Conservation (phyloP, 2,888 invertebrate species). For the Amiota communis region DNA sequence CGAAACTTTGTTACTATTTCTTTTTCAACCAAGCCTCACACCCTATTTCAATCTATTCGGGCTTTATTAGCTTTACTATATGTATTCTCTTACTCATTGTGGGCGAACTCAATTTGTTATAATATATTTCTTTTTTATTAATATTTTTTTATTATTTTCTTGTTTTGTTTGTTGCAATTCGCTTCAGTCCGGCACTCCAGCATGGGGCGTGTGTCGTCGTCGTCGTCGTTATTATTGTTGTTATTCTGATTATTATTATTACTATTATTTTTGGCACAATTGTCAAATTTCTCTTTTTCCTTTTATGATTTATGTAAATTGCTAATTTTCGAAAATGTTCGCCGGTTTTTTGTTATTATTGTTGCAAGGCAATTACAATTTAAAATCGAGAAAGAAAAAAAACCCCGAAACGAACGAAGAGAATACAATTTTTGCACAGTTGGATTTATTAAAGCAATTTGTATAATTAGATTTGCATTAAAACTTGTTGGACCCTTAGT, state of each 20-base stretch:
- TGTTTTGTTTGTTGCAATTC: conserved; percentile 1
- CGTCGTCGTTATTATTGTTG: background rate
- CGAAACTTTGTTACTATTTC: background rate
- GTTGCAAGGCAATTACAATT: too few relatives aligned
- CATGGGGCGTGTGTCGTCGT: background rate
- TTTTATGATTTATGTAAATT: conserved; percentile 28
- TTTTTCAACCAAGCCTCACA: background rate
- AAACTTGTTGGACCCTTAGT: background rate
- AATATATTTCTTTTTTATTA: conserved; percentile 11
- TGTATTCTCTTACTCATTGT: conserved; percentile 55
- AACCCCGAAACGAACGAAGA: too few relatives aligned
- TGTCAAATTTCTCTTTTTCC: conserved; percentile 5
- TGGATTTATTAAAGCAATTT: conserved; percentile 29
- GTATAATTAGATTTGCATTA: conserved; percentile 28
- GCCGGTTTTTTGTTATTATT: conserved; percentile 2
- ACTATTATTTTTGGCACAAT: conserved; percentile 24
- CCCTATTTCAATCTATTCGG: background rate
- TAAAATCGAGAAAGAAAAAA: too few relatives aligned
- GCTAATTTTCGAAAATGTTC: conserved; percentile 23
- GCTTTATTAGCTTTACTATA: conserved; percentile 59
- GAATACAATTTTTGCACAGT: conserved; percentile 21
- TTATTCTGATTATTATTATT: conserved; percentile 1
- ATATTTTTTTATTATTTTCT: conserved; percentile 15
- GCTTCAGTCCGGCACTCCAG: background rate
- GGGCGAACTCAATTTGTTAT: conserved; percentile 25